These are phyloP conservation scores for Protosalanx chinensis DNA, from an alignment of 2,797 vertebrate species.

Conservation along the genomic window DNA sequence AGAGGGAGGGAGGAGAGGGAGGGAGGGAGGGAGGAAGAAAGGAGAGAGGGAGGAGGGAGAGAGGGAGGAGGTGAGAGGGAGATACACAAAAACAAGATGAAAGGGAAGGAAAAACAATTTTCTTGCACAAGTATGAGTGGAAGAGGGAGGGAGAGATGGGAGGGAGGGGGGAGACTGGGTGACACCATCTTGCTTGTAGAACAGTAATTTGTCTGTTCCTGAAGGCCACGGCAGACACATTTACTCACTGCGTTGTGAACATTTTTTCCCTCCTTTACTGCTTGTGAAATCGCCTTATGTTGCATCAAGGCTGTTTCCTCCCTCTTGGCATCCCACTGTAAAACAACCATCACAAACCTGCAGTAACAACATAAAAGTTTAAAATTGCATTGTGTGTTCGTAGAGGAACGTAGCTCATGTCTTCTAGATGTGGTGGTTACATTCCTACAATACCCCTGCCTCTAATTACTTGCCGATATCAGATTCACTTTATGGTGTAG, in stretches of 20 bases:
- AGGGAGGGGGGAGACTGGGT: constrained; percentile 1
- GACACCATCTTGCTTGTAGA: constrained; percentile 40
- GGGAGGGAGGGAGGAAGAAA: too few relatives aligned
- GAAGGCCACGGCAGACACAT: constrained; percentile 61
- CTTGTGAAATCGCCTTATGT: constrained; percentile 44
- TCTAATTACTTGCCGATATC: background rate
- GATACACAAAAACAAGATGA: constrained; percentile 10
- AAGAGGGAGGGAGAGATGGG: constrained; percentile 17
- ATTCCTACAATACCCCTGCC: background rate
- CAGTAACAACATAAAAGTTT: constrained; percentile 24
- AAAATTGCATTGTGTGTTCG: background rate
- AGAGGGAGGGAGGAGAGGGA: too few relatives aligned
- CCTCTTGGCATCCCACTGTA: constrained; percentile 33
- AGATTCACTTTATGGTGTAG: background rate
- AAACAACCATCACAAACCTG: constrained; percentile 23
- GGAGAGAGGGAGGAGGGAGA: background rate
- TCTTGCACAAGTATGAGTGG: constrained; percentile 17
- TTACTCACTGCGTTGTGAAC: constrained; percentile 57
- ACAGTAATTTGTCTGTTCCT: constrained; percentile 53
- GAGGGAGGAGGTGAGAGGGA: background rate
- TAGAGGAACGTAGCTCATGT: too few relatives aligned
- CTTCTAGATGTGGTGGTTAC: too few relatives aligned
- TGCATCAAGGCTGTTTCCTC: constrained; percentile 13
- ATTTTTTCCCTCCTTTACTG: constrained; percentile 41
- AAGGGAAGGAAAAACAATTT: background rate